Evolutionary conservation across 2,888 invertebrate species (phyloP), one percentile per base, ranked within the genome.

Genomic region (Eupithecia centaureata): DNA sequence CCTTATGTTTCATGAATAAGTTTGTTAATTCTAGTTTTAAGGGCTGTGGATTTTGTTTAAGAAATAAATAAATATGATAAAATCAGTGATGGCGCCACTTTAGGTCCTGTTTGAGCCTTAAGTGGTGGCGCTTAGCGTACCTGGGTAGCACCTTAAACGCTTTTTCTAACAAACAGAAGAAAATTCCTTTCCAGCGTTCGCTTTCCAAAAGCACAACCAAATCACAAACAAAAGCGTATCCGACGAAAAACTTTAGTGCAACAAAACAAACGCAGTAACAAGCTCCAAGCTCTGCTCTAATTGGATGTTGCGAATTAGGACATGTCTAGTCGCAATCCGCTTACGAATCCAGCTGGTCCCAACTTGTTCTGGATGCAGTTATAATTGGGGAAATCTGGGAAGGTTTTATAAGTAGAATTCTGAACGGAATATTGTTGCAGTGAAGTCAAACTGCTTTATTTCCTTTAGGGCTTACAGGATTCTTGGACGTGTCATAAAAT

Each of bases 231-330:
- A 67, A 63, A 25, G 61, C 61, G 59, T 38, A 60, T 63, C 38
- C 54, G 27, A 47, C 33, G 30, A 38, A 38, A 33, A 62, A 13
- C 61, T 63, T 57, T 52, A 22, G 4, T 32, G 57, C 56, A 32
- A 30, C 57, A 57, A 57, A 57, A 57, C 57, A 57, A 57, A 57
- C 56, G 32, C 54, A 10, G 30, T 56, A 65, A 56, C 61, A 65
- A 65, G 61, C 64, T 33, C 32, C 3, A 38, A 63, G 47, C 42
- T 38, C 27, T 1, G 27, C 25, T 33, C 56, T 65, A 65, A 65
- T 65, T 65, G 65, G 65, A 54, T 42, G 65, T 3, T n/a, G 56
- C 25, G 61, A 61, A 65, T 65, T 65, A 65, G 65, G 61, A 61
- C 61, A 30, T 25, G 61, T 60, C 60, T 65, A 60, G 59, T 33